Conservation (phyloP, 2,113 vertebrate species). For the Alexandromys fortis region DNA sequence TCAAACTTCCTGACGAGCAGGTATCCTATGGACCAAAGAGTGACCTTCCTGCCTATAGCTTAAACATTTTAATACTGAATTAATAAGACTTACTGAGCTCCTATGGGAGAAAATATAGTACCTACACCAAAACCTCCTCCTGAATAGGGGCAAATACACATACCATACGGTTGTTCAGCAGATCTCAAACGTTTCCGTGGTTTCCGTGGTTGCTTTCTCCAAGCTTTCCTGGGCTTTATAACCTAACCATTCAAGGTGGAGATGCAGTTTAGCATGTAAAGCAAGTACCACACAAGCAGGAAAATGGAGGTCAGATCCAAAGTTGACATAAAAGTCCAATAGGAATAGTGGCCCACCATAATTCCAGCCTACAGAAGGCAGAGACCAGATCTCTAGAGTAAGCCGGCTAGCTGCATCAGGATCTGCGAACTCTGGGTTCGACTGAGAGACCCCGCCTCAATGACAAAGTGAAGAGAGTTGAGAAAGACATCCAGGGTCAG, state of each 20-base stretch:
- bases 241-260: no score
- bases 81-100: neutral
- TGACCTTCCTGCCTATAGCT: neutral
- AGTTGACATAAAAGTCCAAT: neutral
- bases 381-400: neutral
- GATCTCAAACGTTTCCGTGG: neutral
- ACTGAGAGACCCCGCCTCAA: neutral
- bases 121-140: no score
- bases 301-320: neutral
- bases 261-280: neutral
- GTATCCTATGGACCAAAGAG: neutral
- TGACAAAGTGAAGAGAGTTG: neutral
- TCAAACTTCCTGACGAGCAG: neutral
- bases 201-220: neutral
- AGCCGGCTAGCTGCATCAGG: neutral
- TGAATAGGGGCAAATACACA: rapidly evolving
- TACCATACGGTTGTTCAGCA: neutral
- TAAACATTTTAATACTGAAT: neutral
- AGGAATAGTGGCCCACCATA: neutral
- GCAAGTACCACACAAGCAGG: neutral
- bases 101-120: neutral
- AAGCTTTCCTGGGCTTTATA: neutral
- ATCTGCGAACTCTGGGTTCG: neutral
- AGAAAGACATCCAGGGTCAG: neutral
- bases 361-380: neutral